phyloP scores from a whole-genome alignment of 37 sponge, comb jelly and placozoan genomes.

The Agelas oroides region DNA sequence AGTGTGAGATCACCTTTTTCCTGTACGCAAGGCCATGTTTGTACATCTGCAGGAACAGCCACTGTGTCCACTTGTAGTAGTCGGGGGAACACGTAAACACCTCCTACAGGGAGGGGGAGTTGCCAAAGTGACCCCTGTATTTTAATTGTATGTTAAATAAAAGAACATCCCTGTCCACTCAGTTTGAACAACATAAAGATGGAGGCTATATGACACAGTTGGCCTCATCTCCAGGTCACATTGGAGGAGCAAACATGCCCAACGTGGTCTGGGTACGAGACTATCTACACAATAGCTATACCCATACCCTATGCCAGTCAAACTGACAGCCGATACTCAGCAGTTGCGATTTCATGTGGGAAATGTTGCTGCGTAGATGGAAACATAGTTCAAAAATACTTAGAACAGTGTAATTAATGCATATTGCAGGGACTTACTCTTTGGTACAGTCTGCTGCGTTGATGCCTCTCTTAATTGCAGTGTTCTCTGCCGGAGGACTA shows the following conservation, averaged over 20 bases:
- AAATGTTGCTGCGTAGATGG: conserved; percentile 65
- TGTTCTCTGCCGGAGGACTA: conserved; percentile 93
- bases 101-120: conserved; percentile 54
- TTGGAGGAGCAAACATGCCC: no score
- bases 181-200: no score
- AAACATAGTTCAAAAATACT: no score
- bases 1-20: conserved; percentile 45
- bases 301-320: conserved; percentile 89
- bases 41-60: conserved; percentile 89
- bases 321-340: conserved; percentile 75
- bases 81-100: conserved; percentile 78
- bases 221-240: no score
- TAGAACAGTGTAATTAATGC: not conserved
- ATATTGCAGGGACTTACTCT: conserved; percentile 23
- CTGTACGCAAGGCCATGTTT: conserved; percentile 81
- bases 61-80: conserved; percentile 93
- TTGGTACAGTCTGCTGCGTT: conserved; percentile 76
- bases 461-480: conserved; percentile 82
- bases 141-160: not conserved
- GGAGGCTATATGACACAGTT: no score
- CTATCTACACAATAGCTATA: no score
- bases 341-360: conserved; percentile 75
- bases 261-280: no score
- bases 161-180: no score
- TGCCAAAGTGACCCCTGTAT: no score